Conservation (phyloP, 2,113 vertebrate species). For the Labeo catla region DNA sequence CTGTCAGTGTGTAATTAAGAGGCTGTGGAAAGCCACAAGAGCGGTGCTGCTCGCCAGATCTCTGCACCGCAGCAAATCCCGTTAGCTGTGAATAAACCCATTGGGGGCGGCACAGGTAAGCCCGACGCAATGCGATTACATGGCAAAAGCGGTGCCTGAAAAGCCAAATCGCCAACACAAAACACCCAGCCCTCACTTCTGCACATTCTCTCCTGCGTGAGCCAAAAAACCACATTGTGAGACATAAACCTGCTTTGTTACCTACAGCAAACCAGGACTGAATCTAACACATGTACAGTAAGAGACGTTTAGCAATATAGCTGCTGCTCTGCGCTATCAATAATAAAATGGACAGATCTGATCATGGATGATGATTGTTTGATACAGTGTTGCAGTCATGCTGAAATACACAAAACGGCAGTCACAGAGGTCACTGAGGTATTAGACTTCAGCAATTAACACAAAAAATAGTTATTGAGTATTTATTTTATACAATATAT, state of each 20-base stretch:
- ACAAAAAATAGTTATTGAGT: background rate
- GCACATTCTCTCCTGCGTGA: background rate
- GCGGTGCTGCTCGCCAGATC: slow-evolving; percentile 48
- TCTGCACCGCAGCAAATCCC: slow-evolving; percentile 62
- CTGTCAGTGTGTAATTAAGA: slow-evolving; percentile 66
- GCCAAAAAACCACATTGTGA: background rate
- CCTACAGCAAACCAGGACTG: background rate
- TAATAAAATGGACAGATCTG: background rate
- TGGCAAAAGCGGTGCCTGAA: slow-evolving; percentile 59
- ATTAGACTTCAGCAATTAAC: background rate
- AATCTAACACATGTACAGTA: background rate
- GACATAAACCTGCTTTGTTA: slow-evolving; percentile 14
- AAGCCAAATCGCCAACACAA: slow-evolving; percentile 57
- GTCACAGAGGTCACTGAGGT: background rate
- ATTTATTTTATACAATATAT: no score
- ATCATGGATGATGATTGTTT: background rate
- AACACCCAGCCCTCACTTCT: background rate
- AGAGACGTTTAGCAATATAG: background rate
- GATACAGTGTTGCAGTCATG: background rate
- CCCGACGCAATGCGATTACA: slow-evolving; percentile 68
- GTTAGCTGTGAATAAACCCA: slow-evolving; percentile 69
- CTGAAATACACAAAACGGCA: background rate
- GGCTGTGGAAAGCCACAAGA: slow-evolving; percentile 54
- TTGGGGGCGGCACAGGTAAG: slow-evolving; percentile 65
- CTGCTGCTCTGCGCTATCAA: background rate